phyloP scores from a whole-genome alignment of 1,140 invertebrate species.

The Dendroctonus ponderosae region DNA sequence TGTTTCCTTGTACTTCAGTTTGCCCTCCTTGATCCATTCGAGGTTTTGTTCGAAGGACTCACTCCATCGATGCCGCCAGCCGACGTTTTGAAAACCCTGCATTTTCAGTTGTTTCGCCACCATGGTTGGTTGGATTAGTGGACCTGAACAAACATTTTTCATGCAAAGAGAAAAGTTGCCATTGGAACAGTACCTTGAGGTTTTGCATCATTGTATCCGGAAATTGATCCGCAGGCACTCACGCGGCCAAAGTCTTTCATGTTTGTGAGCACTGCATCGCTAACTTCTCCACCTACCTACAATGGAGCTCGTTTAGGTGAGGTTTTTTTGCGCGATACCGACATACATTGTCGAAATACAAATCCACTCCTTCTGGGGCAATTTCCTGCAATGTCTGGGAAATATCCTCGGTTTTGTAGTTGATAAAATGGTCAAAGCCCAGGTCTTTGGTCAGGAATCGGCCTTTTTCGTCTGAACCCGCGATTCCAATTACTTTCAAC shows the following conservation, averaged over 20 bases:
- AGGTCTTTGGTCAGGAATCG: constrained; percentile 62
- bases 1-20: constrained; percentile 63
- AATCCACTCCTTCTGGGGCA: constrained; percentile 68
- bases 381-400: constrained; percentile 56
- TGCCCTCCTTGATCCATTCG: constrained; percentile 59
- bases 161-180: neutral
- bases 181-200: constrained; percentile 43
- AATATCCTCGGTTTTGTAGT: constrained; percentile 67
- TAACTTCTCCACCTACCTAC: constrained; percentile 60
- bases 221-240: constrained; percentile 38
- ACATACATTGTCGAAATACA: constrained; percentile 73
- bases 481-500: constrained; percentile 68
- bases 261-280: constrained; percentile 57
- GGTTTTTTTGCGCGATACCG: neutral
- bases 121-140: constrained; percentile 52
- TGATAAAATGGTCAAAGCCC: constrained; percentile 68
- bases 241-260: constrained; percentile 69
- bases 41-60: constrained; percentile 60
- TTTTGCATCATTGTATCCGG: constrained; percentile 56
- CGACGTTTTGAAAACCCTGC: constrained; percentile 60
- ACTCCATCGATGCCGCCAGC: constrained; percentile 54
- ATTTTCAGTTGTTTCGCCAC: constrained; percentile 59
- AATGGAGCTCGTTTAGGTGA: neutral
- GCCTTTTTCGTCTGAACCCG: constrained; percentile 69
- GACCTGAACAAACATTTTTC: constrained; percentile 39